Percentiles rank a stretch among this genome's conserved stretches.
These are phyloP conservation scores for Sitta carolinensis DNA, from an alignment of 2,797 vertebrate genomes.

Conservation along the genomic window DNA sequence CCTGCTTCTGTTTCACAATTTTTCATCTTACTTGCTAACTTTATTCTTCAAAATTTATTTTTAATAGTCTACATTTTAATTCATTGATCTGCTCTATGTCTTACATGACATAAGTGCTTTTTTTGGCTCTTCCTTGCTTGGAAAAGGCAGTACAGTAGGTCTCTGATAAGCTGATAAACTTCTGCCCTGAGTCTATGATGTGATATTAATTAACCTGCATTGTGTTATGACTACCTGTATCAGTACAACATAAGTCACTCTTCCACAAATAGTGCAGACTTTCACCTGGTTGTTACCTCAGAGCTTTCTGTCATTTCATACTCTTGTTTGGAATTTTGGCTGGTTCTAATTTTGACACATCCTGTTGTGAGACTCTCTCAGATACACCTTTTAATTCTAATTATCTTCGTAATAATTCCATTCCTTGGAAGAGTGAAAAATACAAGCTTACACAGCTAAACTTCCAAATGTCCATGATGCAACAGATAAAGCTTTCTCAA, in stretches of 20 bases:
- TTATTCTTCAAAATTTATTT: background rate
- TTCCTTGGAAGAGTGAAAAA: background rate
- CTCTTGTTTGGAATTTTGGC: background rate
- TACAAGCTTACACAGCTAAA: background rate
- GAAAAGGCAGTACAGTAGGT: background rate
- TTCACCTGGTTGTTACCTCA: background rate
- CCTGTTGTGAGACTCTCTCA: background rate
- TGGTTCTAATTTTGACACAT: background rate
- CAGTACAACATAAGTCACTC: background rate
- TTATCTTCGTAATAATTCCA: background rate
- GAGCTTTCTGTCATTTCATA: background rate
- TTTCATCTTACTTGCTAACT: background rate
- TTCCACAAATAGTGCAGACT: background rate
- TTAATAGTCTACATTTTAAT: background rate
- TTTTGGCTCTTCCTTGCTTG: background rate
- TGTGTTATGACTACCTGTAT: background rate
- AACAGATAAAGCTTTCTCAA: slow-evolving; percentile 46
- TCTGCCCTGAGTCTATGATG: background rate
- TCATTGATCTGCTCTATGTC: background rate
- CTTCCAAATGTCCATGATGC: background rate
- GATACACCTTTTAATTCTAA: background rate
- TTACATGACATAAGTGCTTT: background rate
- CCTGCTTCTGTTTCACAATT: background rate
- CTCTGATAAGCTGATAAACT: background rate
- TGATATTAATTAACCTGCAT: background rate